phyloP scores from a whole-genome alignment of 2,888 invertebrate genomes.

The Pseudococcus jackbeardsleyi region DNA sequence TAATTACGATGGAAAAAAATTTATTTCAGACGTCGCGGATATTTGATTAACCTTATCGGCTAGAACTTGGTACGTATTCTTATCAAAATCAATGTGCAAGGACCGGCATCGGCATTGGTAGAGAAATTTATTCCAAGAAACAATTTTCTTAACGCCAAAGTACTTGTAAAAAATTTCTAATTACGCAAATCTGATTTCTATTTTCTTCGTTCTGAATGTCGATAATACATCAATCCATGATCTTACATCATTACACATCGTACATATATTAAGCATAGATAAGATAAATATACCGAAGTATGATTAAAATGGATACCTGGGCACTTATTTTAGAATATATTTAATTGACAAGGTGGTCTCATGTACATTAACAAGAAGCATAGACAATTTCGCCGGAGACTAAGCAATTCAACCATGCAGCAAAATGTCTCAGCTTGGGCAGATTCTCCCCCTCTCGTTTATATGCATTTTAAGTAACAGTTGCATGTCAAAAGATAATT shows the following conservation, averaged over 20 bases:
- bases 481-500: conserved; percentile 11
- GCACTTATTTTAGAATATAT: background rate
- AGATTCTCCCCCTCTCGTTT: background rate
- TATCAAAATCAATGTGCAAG: background rate
- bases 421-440: background rate
- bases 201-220: background rate
- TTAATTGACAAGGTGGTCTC: background rate
- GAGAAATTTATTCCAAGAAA: conserved; percentile 18
- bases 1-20: background rate
- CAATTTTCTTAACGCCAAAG: background rate
- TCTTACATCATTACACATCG: background rate
- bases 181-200: background rate
- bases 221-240: background rate
- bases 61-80: background rate
- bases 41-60: background rate
- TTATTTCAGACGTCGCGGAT: background rate
- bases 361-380: no score
- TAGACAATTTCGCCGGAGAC: background rate
- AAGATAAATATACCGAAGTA: background rate
- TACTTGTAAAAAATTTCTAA: background rate
- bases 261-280: background rate
- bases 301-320: background rate
- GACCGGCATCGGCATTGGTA: no score
- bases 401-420: background rate
- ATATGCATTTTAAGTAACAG: background rate